Evolutionary conservation across 2,113 vertebrate species (phyloP).

Genomic region (Lepus europaeus): DNA sequence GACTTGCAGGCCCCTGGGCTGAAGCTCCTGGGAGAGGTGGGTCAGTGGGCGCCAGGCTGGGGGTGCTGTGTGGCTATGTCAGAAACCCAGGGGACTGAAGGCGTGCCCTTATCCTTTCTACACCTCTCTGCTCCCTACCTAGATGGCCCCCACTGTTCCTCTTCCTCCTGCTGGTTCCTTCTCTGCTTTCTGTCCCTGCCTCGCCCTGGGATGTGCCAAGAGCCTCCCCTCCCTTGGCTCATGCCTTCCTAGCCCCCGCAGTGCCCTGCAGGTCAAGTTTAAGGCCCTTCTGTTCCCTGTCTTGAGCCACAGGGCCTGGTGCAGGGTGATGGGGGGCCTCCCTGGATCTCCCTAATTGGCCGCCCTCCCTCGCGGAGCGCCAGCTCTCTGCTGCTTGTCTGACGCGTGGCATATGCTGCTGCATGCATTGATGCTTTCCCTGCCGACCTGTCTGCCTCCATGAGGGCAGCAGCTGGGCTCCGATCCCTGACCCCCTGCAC

Average conservation of each 20-base stretch:
- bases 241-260: not conserved
- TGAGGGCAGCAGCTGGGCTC: not conserved
- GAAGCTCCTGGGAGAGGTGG: not conserved
- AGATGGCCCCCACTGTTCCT: fast-evolving
- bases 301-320: not conserved
- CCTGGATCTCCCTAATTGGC: not conserved
- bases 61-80: fast-evolving
- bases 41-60: not conserved
- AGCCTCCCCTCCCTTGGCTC: not conserved
- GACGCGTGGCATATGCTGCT: too few relatives aligned
- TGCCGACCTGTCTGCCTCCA: not conserved
- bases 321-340: not conserved
- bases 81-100: not conserved
- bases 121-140: not conserved
- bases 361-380: too few relatives aligned
- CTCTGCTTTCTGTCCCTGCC: not conserved
- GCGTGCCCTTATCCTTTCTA: not conserved
- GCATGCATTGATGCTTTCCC: not conserved
- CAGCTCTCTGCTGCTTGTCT: not conserved
- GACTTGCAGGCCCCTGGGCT: not conserved
- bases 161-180: too few relatives aligned
- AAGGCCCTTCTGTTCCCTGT: not conserved
- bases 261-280: not conserved
- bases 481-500: not conserved
- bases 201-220: not conserved